Evolutionary conservation across 2,797 vertebrate genomes (phyloP), one percentile per base, ranked within the genome.

Genomic region (Dipus sagitta): DNA sequence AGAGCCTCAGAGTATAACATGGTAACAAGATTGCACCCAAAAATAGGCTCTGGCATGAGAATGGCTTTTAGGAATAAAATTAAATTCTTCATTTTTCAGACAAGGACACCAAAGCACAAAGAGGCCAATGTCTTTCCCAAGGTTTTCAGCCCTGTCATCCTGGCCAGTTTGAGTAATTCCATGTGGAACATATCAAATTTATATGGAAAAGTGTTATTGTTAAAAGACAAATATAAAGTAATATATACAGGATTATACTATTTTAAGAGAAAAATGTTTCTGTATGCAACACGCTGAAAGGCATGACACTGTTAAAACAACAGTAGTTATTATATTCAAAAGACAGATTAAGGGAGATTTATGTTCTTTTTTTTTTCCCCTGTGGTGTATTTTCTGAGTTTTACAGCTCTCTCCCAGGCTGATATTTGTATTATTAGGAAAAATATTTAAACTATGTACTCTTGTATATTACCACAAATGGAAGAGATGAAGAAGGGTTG

Each of bases 381-480:
- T 64, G 62, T 23, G 38, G 52, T 86, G 13, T 42, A 20, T 76
- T 87, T 47, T 95, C 86, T 62, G 62, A 32, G 52, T 71, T 91
- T 85, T 47, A 75, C 26, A 28, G n/a, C 60, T 92, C 21, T 84
- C 34, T 90, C 42, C 67, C 21, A 26, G 82, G 67, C 11, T n/a
- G 13, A 23, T 34, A 85, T 90, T 70, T 78, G 65, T 92, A 30
- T 83, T 77, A 86, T 89, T 76, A 89, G 52, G 81, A 70, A 91
- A 87, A 94, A 26, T 87, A 95, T 93, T 95, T 75, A 89, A 92
- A 85, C 81, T 79, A 75, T 72, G 68, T 18, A 54, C n/a, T 70
- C 8, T 58, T 78, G n/a, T 81, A 42, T 77, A 62, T 76, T 75
- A 75, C 86, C 93, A 92, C 86, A 88, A 88, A 92, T 85, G 89